Evolutionary conservation across 2,113 vertebrate genomes (phyloP).

Genomic region (Stictonetta naevosa): DNA sequence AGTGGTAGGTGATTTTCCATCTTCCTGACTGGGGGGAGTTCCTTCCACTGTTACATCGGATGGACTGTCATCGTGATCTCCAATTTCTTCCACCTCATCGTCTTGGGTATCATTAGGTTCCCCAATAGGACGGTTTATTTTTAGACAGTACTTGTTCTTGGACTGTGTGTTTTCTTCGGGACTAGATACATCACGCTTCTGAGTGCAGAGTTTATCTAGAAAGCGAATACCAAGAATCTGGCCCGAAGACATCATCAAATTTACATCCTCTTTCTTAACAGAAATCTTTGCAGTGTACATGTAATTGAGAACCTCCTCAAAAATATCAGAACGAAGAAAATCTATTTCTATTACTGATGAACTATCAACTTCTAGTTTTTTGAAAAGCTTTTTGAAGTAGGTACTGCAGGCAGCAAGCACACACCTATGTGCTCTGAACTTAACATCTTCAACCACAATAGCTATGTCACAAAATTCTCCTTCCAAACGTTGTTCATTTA

Average conservation of each 20-base stretch:
- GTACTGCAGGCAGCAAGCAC: slow-evolving; percentile 95
- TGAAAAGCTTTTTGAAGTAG: slow-evolving; percentile 97
- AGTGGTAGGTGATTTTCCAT: slow-evolving; percentile 86
- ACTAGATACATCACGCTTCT: slow-evolving; percentile 93
- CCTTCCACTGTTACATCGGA: slow-evolving; percentile 87
- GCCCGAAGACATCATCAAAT: slow-evolving; percentile 98
- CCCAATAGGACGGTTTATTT: slow-evolving; percentile 84
- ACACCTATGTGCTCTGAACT: slow-evolving; percentile 93
- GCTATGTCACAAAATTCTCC: slow-evolving; percentile 96
- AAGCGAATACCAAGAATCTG: slow-evolving; percentile 97
- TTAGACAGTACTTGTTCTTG: slow-evolving; percentile 86
- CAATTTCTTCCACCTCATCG: slow-evolving; percentile 90
- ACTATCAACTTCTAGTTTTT: slow-evolving; percentile 94
- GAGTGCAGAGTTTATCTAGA: slow-evolving; percentile 96
- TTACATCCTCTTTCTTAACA: slow-evolving; percentile 95
- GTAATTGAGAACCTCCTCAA: slow-evolving; percentile 97
- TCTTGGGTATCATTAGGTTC: slow-evolving; percentile 83
- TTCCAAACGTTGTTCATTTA: slow-evolving; percentile 94
- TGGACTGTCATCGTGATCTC: slow-evolving; percentile 90
- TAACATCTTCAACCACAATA: slow-evolving; percentile 96
- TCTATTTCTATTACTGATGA: slow-evolving; percentile 96
- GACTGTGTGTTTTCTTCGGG: slow-evolving; percentile 86
- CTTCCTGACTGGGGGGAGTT: slow-evolving; percentile 84
- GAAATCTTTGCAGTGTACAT: slow-evolving; percentile 98
- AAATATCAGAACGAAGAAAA: slow-evolving; percentile 96